These are phyloP conservation scores for Phoenicopterus ruber DNA, from an alignment of 2,113 vertebrate species.

Conservation along the genomic window DNA sequence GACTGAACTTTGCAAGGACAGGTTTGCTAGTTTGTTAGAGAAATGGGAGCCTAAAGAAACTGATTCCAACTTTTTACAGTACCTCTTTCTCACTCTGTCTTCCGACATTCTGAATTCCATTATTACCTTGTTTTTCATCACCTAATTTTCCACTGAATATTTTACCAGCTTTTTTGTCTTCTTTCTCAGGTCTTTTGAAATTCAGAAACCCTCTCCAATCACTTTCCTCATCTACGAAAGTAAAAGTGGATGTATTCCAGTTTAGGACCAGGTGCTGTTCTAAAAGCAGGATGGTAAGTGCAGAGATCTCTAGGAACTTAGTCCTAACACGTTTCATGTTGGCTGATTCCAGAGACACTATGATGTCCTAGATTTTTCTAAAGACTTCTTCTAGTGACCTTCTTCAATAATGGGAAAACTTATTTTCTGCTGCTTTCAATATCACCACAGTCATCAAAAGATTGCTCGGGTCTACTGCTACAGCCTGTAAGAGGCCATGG, in stretches of 20 bases:
- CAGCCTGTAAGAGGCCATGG: not conserved
- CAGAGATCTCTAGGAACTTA: not conserved
- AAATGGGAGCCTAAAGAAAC: not conserved
- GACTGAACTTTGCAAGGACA: not conserved
- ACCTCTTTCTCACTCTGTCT: not conserved
- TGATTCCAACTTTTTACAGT: not conserved
- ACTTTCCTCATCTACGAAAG: not conserved
- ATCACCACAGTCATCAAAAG: not conserved
- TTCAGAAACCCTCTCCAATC: not conserved
- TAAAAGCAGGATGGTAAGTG: not conserved
- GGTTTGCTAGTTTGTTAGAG: not conserved
- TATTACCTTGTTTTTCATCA: not conserved
- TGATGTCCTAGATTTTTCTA: not conserved
- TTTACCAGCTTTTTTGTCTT: not conserved
- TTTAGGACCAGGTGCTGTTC: not conserved
- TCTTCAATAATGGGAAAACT: not conserved
- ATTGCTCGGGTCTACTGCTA: not conserved
- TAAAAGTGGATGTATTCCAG: not conserved
- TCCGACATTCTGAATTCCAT: not conserved
- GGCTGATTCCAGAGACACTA: not conserved
- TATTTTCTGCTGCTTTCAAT: not conserved
- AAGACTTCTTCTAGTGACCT: not conserved
- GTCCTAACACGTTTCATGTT: not conserved
- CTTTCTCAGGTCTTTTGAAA: not conserved
- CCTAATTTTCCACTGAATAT: not conserved